Conservation (phyloP, 2,888 invertebrate genomes). For the Bembecia ichneumoniformis region DNA sequence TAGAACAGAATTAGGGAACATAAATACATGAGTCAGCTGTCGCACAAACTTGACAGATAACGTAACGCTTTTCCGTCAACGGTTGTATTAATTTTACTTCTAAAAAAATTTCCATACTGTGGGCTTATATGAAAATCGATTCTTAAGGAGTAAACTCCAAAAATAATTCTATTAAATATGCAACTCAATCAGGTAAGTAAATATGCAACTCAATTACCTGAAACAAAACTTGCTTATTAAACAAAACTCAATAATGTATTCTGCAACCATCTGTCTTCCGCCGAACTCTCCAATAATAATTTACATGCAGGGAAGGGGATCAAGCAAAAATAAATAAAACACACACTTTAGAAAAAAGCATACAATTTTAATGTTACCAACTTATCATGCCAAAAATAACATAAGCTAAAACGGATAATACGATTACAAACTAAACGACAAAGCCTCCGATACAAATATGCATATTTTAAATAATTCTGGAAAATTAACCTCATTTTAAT, state of each 20-base stretch:
- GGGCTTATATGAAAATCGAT: too few species aligned
- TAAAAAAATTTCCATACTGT: too few species aligned
- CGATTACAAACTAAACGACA: constrained; percentile 38
- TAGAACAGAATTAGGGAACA: too few species aligned
- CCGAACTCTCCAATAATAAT: constrained; percentile 24
- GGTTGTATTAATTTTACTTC: too few species aligned
- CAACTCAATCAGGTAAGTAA: too few species aligned
- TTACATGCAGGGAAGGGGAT: constrained; percentile 51
- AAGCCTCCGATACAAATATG: constrained; percentile 37
- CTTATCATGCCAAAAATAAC: constrained; percentile 61
- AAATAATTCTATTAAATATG: too few species aligned
- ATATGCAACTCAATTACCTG: neutral
- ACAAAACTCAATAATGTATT: constrained; percentile 39
- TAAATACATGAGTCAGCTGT: too few species aligned
- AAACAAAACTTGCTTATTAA: constrained; percentile 5
- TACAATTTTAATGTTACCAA: constrained; percentile 67
- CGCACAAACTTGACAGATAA: too few species aligned
- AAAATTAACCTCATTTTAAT: too few species aligned
- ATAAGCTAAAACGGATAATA: constrained; percentile 55
- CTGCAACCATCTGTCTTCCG: constrained; percentile 62
- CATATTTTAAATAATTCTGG: constrained; percentile 40
- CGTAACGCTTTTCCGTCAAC: too few species aligned
- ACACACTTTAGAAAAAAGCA: constrained; percentile 46
- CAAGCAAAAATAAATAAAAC: constrained; percentile 37
- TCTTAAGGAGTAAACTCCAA: too few species aligned